Conservation (phyloP, 2,797 vertebrate species). For the Microctenopoma steveboyesi region DNA sequence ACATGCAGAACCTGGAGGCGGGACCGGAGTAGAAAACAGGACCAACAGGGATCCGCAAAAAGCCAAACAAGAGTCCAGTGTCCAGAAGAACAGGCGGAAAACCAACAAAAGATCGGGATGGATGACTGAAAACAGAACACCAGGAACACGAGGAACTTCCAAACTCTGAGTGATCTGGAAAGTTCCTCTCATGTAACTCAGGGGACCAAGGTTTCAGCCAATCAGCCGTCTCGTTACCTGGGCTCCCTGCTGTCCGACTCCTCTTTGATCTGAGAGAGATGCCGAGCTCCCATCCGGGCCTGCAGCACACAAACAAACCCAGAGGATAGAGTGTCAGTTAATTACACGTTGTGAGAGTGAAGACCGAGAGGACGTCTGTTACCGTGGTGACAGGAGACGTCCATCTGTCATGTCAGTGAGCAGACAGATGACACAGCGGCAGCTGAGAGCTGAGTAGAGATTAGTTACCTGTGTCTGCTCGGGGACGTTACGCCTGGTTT, state of each 20-base stretch:
- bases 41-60: too few species aligned
- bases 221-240: slow-evolving; percentile 45
- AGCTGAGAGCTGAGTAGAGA: slow-evolving; percentile 49
- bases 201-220: background rate
- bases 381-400: slow-evolving; percentile 57
- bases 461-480: slow-evolving; percentile 57
- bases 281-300: slow-evolving; percentile 47
- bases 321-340: slow-evolving; percentile 67
- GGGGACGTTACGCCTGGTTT: slow-evolving; percentile 35
- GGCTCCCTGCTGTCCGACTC: slow-evolving; percentile 60
- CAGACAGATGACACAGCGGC: slow-evolving; percentile 59
- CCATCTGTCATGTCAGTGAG: slow-evolving; percentile 33
- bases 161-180: too few species aligned
- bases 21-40: too few species aligned
- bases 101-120: too few species aligned
- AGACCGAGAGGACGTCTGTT: slow-evolving; percentile 33
- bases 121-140: too few species aligned
- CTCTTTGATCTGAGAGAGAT: slow-evolving; percentile 63
- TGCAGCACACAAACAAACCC: slow-evolving; percentile 36
- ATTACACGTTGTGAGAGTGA: slow-evolving; percentile 58
- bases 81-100: too few species aligned
- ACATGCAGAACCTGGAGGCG: too few species aligned
- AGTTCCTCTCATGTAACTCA: too few species aligned
- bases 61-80: too few species aligned
- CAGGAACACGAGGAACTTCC: too few species aligned